Percentiles rank a stretch among this genome's conserved stretches.
phyloP scores from a whole-genome alignment of 2,797 vertebrate genomes.

The Spinibarbus caldwelli region DNA sequence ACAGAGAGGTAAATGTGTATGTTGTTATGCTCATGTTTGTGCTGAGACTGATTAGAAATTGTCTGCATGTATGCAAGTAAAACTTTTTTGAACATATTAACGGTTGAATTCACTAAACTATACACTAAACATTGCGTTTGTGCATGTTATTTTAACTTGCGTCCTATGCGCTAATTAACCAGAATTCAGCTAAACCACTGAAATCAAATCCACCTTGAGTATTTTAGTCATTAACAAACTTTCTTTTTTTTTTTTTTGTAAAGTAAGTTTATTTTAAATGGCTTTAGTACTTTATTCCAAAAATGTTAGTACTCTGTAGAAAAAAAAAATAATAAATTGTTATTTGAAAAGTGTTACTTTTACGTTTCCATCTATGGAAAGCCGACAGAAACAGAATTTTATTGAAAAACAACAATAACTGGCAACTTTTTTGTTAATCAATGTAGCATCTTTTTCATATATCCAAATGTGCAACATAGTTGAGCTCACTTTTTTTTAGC shows the following conservation, averaged over 20 bases:
- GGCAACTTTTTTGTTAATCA: background rate
- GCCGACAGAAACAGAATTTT: background rate
- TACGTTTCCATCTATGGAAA: background rate
- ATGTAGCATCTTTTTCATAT: background rate
- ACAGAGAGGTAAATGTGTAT: constrained; percentile 49
- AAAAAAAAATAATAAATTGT: too few species aligned
- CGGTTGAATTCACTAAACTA: background rate
- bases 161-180: background rate
- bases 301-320: too few species aligned
- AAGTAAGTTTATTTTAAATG: background rate
- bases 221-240: background rate
- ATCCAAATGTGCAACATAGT: background rate
- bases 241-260: background rate
- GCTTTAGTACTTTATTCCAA: background rate
- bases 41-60: background rate
- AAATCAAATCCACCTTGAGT: background rate
- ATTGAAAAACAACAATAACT: background rate
- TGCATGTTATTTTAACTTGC: background rate
- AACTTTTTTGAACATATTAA: background rate
- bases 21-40: constrained; percentile 1
- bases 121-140: background rate
- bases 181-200: background rate
- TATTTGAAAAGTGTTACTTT: background rate
- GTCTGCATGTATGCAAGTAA: background rate
- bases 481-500: background rate